phyloP scores from a whole-genome alignment of 2,797 vertebrate genomes.

The Halcyon smyrnensis region DNA sequence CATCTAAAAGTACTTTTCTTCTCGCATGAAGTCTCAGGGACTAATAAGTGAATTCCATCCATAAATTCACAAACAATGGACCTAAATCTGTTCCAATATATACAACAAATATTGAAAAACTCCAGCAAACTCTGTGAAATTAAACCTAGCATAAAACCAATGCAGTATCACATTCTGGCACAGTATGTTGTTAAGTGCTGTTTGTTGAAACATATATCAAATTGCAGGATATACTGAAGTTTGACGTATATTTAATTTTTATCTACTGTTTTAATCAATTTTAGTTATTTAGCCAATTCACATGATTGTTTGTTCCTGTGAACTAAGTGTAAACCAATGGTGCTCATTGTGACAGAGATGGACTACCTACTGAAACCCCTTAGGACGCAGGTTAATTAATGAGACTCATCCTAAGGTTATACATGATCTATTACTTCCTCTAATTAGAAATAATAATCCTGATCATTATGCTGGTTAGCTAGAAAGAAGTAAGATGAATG shows the following conservation, averaged over 20 bases:
- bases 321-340: slow-evolving; percentile 79
- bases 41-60: not conserved
- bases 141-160: not conserved
- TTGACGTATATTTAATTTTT: slow-evolving; percentile 68
- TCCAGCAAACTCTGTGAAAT: not conserved
- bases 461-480: slow-evolving; percentile 99
- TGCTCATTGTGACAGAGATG: slow-evolving; percentile 91
- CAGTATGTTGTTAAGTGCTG: not conserved
- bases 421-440: slow-evolving; percentile 99
- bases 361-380: slow-evolving; percentile 90
- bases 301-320: slow-evolving; percentile 75
- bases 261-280: slow-evolving; percentile 75
- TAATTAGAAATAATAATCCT: slow-evolving; percentile 99
- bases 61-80: not conserved
- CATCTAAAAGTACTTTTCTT: not conserved
- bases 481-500: slow-evolving; percentile 95
- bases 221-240: slow-evolving; percentile 17
- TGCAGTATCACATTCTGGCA: not conserved
- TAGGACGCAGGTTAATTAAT: slow-evolving; percentile 95
- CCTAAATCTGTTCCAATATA: not conserved
- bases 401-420: slow-evolving; percentile 92
- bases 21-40: not conserved
- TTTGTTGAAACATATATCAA: slow-evolving; percentile 49
- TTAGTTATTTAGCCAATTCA: slow-evolving; percentile 76
- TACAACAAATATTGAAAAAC: not conserved